Conservation (phyloP, 2,797 vertebrate genomes). For the Poecilia gillii region DNA sequence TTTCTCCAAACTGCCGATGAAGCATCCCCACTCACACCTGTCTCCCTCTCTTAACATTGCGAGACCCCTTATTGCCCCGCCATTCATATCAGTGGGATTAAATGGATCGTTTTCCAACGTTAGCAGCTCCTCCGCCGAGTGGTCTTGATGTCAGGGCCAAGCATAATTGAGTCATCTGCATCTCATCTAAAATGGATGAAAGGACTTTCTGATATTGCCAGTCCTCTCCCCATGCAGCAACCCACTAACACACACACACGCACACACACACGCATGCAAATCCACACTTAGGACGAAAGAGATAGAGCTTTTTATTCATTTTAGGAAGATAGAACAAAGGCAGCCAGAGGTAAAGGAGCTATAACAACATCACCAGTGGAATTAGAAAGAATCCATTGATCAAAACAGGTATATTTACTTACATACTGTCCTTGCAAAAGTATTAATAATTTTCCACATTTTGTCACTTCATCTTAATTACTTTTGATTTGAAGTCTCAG, state of each 20-base stretch:
- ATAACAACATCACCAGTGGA: not conserved
- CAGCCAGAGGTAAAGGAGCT: slow-evolving; percentile 14
- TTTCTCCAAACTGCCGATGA: slow-evolving; percentile 45
- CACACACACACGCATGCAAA: not conserved
- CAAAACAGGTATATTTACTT: not conserved
- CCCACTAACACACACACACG: not conserved
- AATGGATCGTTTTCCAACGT: slow-evolving; percentile 71
- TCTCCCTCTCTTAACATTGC: slow-evolving; percentile 59
- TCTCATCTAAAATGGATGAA: slow-evolving; percentile 82
- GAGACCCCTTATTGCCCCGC: slow-evolving; percentile 52
- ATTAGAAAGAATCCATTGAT: slow-evolving; percentile 11
- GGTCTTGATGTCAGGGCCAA: slow-evolving; percentile 67
- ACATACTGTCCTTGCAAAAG: not conserved
- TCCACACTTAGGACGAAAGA: slow-evolving; percentile 12
- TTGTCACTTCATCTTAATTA: not conserved
- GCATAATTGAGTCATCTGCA: slow-evolving; percentile 83
- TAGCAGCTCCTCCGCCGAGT: slow-evolving; percentile 71
- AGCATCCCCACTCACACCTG: slow-evolving; percentile 56
- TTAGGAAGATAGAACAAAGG: slow-evolving; percentile 33
- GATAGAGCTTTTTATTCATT: slow-evolving; percentile 44
- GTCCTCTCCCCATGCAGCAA: not conserved
- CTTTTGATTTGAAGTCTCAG: not conserved
- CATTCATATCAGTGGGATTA: slow-evolving; percentile 74
- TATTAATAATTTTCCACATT: not conserved
- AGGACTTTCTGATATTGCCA: slow-evolving; percentile 68